Conservation (phyloP, 2,113 vertebrate species). For the Pelecanus crispus region DNA sequence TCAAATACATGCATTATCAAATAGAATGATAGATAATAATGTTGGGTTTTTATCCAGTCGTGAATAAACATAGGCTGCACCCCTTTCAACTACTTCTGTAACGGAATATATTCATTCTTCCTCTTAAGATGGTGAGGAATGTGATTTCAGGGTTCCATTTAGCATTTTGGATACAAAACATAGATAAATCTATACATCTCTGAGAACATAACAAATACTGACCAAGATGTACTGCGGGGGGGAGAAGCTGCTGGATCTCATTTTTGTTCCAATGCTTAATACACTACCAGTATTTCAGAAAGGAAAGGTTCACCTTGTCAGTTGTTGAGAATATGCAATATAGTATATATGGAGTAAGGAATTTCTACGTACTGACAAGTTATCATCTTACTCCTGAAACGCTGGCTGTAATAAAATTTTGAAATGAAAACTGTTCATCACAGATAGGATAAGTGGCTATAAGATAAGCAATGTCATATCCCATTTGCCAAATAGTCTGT, state of each 20-base stretch:
- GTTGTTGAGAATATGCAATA: neutral
- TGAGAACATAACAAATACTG: neutral
- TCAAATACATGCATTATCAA: neutral
- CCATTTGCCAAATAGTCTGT: neutral
- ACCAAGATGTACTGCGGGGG: neutral
- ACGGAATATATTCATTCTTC: neutral
- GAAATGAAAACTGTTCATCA: neutral
- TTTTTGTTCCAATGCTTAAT: neutral
- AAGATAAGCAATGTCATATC: neutral
- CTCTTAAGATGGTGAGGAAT: neutral
- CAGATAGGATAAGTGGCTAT: neutral
- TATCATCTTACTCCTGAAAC: neutral
- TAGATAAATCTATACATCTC: neutral
- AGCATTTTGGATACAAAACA: neutral
- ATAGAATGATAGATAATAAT: neutral
- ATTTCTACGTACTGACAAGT: neutral
- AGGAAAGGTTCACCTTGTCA: neutral
- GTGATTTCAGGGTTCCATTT: neutral
- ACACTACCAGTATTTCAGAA: neutral
- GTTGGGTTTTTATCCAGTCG: neutral
- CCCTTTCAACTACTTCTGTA: neutral
- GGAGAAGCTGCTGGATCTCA: neutral
- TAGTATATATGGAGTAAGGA: neutral
- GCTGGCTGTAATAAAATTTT: neutral
- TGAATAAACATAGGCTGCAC: neutral